These are phyloP conservation scores for Eilema sororculum DNA, from an alignment of 2,888 invertebrate genomes.

Conservation along the genomic window DNA sequence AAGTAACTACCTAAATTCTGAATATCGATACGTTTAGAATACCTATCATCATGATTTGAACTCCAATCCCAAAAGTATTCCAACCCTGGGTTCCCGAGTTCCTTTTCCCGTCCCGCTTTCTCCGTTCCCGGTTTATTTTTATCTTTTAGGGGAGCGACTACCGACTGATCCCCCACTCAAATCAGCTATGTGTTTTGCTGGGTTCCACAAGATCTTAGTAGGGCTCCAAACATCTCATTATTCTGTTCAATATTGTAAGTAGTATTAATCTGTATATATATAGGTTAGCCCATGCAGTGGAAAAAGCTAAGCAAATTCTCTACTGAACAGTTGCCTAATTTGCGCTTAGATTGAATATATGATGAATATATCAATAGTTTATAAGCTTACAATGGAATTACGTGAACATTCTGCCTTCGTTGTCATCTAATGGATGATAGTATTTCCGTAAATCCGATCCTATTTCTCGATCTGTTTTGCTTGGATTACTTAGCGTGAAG, in stretches of 20 bases:
- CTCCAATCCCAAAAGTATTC: too few relatives aligned
- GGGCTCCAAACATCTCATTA: too few relatives aligned
- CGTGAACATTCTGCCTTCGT: neutral
- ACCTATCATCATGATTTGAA: neutral
- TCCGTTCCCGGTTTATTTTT: neutral
- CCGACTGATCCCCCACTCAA: neutral
- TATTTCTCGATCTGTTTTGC: conserved; percentile 13
- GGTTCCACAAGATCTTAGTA: too few relatives aligned
- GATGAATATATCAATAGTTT: neutral
- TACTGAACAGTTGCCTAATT: neutral
- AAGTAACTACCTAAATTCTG: too few relatives aligned
- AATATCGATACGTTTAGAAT: neutral
- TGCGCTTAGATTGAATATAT: neutral
- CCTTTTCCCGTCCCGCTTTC: too few relatives aligned
- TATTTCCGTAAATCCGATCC: conserved; percentile 10
- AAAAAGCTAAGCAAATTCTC: too few relatives aligned
- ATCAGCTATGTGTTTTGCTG: too few relatives aligned
- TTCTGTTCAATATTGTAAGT: too few relatives aligned
- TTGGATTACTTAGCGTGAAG: conserved; percentile 16
- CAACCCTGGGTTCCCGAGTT: too few relatives aligned
- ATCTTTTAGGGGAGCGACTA: neutral
- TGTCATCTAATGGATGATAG: neutral
- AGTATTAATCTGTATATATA: too few relatives aligned
- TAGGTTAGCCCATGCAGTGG: too few relatives aligned
- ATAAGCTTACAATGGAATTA: neutral